These are phyloP conservation scores for Bombycilla garrulus DNA, from an alignment of 2,113 vertebrate genomes.

Conservation along the genomic window DNA sequence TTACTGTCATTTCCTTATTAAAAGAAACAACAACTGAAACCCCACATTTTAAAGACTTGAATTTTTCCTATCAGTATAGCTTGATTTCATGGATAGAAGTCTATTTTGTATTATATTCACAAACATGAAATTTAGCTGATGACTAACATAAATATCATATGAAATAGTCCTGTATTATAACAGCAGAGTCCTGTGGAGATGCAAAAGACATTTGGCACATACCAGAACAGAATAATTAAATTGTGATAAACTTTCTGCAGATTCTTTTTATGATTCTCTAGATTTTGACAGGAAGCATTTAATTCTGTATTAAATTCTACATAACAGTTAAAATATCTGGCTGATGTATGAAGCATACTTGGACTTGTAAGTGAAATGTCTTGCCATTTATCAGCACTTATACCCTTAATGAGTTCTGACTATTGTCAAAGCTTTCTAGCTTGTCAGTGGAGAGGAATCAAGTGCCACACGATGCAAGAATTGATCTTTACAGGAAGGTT, in stretches of 20 bases:
- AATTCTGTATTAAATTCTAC: background rate
- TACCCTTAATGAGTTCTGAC: background rate
- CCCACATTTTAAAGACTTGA: background rate
- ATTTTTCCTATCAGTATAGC: background rate
- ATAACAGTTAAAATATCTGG: background rate
- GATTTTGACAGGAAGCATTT: background rate
- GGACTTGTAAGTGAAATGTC: background rate
- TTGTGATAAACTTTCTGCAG: background rate
- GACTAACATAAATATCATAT: background rate
- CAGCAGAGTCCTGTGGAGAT: background rate
- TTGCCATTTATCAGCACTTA: conserved; percentile 24
- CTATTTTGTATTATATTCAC: background rate
- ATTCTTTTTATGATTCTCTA: background rate
- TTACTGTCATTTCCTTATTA: background rate
- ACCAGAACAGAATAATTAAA: background rate
- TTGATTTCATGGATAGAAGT: background rate
- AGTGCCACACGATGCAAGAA: background rate
- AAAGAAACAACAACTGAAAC: background rate
- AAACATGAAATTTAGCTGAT: background rate
- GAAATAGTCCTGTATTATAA: background rate
- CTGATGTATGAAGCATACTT: background rate
- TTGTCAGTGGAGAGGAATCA: background rate
- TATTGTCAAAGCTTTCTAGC: background rate
- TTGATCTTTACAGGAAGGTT: background rate
- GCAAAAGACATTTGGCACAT: background rate